Evolutionary conservation across 2,113 vertebrate species (phyloP).

Genomic region (Apodemus speciosus): DNA sequence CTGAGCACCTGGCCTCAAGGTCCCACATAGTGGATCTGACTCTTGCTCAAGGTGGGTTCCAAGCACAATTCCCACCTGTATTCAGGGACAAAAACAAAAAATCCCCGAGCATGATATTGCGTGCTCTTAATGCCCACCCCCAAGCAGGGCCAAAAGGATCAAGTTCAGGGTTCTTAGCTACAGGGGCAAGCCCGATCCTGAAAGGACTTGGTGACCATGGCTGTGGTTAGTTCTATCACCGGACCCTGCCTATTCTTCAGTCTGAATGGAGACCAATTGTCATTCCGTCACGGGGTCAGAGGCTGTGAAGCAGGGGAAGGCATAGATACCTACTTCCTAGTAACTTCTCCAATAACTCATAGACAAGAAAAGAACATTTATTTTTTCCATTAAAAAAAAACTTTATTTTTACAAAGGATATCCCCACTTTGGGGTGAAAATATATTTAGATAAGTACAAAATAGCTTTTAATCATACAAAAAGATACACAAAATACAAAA

Average conservation of each 20-base stretch:
- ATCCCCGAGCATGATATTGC: too few relatives aligned
- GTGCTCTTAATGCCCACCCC: background rate
- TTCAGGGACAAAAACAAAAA: background rate
- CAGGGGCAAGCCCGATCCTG: background rate
- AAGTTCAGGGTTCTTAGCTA: background rate
- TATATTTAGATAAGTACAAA: conserved; percentile 78
- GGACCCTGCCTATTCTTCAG: background rate
- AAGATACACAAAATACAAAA: conserved; percentile 75
- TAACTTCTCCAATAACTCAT: background rate
- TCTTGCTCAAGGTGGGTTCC: background rate
- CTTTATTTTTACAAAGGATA: conserved; percentile 70
- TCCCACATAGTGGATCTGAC: background rate
- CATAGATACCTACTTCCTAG: background rate
- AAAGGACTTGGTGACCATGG: background rate
- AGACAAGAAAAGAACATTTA: background rate
- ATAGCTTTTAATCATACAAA: conserved; percentile 78
- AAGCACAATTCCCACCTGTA: background rate
- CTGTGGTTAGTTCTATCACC: background rate
- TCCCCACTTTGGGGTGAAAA: conserved; percentile 59
- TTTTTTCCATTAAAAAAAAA: conserved; percentile 60
- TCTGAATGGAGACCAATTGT: background rate
- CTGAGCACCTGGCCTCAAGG: background rate
- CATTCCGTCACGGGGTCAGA: background rate
- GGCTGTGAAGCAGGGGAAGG: background rate
- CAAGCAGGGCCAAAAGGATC: background rate